Evolutionary conservation across 2,113 vertebrate genomes (phyloP), one percentile per base, ranked within the genome.

Genomic region (Neomonachus schauinslandi): DNA sequence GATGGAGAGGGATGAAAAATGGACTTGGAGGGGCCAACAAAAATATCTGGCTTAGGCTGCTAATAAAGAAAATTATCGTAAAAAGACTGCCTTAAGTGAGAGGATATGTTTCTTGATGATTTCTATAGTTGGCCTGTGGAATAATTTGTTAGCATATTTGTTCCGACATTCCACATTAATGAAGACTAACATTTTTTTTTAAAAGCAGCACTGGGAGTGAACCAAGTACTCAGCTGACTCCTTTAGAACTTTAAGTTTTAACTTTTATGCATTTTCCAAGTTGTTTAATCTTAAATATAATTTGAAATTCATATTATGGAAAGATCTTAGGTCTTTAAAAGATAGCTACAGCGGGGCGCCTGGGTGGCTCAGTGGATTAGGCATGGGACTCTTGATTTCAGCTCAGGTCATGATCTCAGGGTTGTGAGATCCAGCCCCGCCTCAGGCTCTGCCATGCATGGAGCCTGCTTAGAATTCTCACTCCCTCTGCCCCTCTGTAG

Each of bases 61-160:
- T 83, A 91, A 95, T 61, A 51, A 79, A 53, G n/a, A 86, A 86
- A 65, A 93, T 33, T 49, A 91, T 83, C 83, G 51, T n/a, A 5
- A 55, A 82, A 61, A 36, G 19, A 57, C 46, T 53, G 67, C 22
- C 39, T 28, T 31, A 63, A 94, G 26, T 46, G n/a, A 63, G 31
- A 72, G 63, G 46, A 6, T 26, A 81, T 84, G 51, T 51, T 87
- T 88, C 13, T 65, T 88, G 10, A 28, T 21, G 13, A 71, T 84
- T 89, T 79, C 24, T 80, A 80, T 39, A 80, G 16, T 80, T 85
- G 85, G 36, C 12, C 13, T 63, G 31, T 55, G 53, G 19, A 90
- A 57, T 72, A 51, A 79, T 63, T 74, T 89, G 15, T 42, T 26
- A 61, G 12, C 59, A 31, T 53, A 55, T 33, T 82, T 85, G 33